These are phyloP conservation scores for Aphelenchoides fujianensis DNA, from an alignment of 1,140 invertebrate genomes.

Conservation along the genomic window DNA sequence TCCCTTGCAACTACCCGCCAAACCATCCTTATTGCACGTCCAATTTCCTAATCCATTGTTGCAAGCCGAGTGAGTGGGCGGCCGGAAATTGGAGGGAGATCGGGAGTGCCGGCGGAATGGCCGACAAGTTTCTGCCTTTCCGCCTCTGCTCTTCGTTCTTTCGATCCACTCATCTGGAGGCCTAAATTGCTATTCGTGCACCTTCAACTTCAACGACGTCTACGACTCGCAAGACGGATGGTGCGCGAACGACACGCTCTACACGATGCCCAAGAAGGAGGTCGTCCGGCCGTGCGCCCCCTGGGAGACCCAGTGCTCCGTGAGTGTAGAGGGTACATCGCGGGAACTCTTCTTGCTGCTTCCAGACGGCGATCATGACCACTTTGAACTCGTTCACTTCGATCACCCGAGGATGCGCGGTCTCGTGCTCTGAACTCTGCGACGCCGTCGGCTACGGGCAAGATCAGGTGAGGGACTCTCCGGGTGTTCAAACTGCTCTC, in stretches of 20 bases:
- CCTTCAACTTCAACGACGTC: constrained; percentile 28
- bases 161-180: too few species aligned
- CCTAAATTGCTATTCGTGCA: constrained; percentile 28
- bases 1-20: too few species aligned
- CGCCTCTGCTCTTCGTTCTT: too few species aligned
- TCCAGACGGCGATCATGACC: constrained; percentile 24
- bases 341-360: not conserved
- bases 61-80: too few species aligned
- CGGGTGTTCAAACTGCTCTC: not conserved
- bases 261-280: constrained; percentile 19
- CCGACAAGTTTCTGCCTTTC: too few species aligned
- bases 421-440: constrained; percentile 15
- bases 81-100: too few species aligned
- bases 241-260: constrained; percentile 27
- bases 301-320: constrained; percentile 17
- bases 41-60: too few species aligned
- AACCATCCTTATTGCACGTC: too few species aligned
- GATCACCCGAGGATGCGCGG: constrained; percentile 25
- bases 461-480: constrained; percentile 18
- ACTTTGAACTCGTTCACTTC: constrained; percentile 27
- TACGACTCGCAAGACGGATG: constrained; percentile 23
- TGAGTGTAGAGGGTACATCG: not conserved
- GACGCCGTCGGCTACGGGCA: constrained; percentile 25
- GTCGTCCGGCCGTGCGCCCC: constrained; percentile 24
- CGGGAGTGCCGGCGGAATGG: too few species aligned